These are phyloP conservation scores for Bellardia pandia DNA, from an alignment of 2,888 invertebrate genomes.

Conservation along the genomic window DNA sequence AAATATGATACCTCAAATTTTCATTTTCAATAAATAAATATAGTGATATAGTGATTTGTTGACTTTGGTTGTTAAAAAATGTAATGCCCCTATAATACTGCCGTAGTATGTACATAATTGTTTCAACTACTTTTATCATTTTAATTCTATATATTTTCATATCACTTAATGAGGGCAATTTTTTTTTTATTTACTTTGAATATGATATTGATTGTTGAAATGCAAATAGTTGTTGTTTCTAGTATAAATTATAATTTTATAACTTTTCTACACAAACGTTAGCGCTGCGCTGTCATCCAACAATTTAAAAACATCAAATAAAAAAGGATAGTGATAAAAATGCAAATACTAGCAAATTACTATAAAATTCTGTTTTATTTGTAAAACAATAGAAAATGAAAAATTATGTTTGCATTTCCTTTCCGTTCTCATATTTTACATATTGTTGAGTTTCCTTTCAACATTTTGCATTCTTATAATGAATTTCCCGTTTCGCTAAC, in stretches of 20 bases:
- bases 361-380: neutral
- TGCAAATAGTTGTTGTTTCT: neutral
- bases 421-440: conserved; percentile 1
- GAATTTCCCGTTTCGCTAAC: neutral
- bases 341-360: conserved; percentile 3
- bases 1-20: too few species aligned
- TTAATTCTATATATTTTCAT: neutral
- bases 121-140: too few species aligned
- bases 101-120: too few species aligned
- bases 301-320: neutral
- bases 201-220: neutral
- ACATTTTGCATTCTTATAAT: neutral
- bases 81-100: too few species aligned
- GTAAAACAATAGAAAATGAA: conserved; percentile 1
- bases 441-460: conserved; percentile 11
- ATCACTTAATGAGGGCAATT: neutral
- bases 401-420: conserved; percentile 11
- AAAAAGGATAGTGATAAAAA: neutral
- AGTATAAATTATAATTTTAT: conserved; percentile 1
- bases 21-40: too few species aligned
- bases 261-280: neutral
- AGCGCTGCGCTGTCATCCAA: neutral
- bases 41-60: too few species aligned
- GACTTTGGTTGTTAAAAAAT: too few species aligned
- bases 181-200: neutral